phyloP scores from a whole-genome alignment of 2,113 vertebrate species.

The Otocyon megalotis region DNA sequence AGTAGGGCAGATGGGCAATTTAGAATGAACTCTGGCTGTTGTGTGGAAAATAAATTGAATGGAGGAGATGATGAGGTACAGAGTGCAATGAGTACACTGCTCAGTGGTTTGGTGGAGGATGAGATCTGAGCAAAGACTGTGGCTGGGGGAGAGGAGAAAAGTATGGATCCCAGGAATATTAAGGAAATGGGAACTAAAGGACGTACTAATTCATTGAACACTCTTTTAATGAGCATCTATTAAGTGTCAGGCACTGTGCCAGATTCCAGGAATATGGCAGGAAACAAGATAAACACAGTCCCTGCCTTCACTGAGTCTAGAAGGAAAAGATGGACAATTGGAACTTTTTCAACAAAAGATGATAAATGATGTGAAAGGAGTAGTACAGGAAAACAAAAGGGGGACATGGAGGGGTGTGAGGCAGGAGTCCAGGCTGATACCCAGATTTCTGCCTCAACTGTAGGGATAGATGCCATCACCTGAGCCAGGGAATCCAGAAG shows the following conservation, averaged over 20 bases:
- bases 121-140: neutral
- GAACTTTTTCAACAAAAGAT: neutral
- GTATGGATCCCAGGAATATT: neutral
- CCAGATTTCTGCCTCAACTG: neutral
- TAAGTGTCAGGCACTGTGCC: neutral
- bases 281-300: neutral
- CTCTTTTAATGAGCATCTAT: neutral
- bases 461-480: neutral
- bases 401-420: fast-evolving
- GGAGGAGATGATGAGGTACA: neutral
- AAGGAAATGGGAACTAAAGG: neutral
- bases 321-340: neutral
- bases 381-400: neutral
- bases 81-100: neutral
- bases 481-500: neutral
- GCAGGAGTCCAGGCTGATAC: neutral
- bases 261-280: neutral
- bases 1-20: neutral
- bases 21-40: neutral
- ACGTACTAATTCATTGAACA: neutral
- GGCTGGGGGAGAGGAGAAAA: neutral
- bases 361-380: neutral
- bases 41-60: neutral
- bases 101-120: neutral
- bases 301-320: neutral